Base-by-base conservation (phyloP, 2,888 invertebrate genomes). In the Drosophila pseudotalamancana region DNA sequence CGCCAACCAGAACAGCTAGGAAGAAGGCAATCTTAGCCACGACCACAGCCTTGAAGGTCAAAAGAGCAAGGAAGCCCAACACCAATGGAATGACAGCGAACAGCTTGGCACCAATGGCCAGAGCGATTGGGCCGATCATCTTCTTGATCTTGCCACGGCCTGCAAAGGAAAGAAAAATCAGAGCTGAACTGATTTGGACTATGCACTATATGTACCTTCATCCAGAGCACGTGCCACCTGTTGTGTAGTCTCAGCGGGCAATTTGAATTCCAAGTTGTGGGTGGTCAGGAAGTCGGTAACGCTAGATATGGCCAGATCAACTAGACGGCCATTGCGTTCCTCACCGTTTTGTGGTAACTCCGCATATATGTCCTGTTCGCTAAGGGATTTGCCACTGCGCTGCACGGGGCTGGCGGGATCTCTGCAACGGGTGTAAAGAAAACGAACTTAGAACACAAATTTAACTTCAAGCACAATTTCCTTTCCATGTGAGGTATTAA, bases 141-240 rank as follows among this genome's bases (percentile, higher is more conserved):
- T 95, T 95, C 93, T 96, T 96, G 88, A 95, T 93, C 91, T 95
- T 96, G 23, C 94, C 95, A 35, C 96, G 95, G 48, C 95, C 96
- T 96, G 12, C 23, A 55, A 56, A 16, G 12, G n/a, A 14, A 12
- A 21, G 19, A 9, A 3, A 3, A 14, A 29, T 6, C 1, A 2
- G 8, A 19, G 3, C 14, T 1, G 19, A 27, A 27, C 8, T 27
- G 0, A 0, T 1, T 2, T 3, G 27, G 0, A 11, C 3, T 27
- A 4, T 11, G 0, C 9, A 2, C 3, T n/a, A 0, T 16, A 3
- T 16, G 8, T 91, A 95, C 96, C 96, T 95, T 96, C 96, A 91
- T 94, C 94, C 74, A 96, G 93, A 29, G 96, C 94, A 66, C 95
- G 93, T 0, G 95, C 94, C 18, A 96, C 92, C 72, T 93, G 93